These are phyloP conservation scores for Araneus ventricosus DNA, from an alignment of 1,140 invertebrate genomes.

Conservation along the genomic window DNA sequence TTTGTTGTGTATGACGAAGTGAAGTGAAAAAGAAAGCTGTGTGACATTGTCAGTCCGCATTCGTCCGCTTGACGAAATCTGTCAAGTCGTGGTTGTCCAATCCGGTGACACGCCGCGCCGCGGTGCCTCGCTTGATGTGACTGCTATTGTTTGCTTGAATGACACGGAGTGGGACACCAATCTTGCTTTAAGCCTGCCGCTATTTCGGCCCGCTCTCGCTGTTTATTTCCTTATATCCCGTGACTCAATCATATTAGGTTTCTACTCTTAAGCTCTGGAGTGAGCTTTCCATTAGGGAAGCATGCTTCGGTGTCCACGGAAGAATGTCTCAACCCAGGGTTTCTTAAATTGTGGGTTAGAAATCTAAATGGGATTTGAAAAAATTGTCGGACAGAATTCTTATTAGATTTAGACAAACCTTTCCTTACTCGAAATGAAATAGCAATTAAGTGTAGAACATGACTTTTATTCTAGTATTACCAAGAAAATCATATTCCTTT, in stretches of 20 bases:
- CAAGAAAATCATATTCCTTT: too few species aligned
- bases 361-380: background rate
- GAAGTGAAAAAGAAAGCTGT: slow-evolving; percentile 31
- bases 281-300: background rate
- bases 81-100: slow-evolving; percentile 53
- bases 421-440: too few species aligned
- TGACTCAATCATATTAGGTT: slow-evolving; percentile 22
- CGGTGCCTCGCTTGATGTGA: background rate
- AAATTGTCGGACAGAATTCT: too few species aligned
- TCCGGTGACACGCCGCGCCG: background rate
- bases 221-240: background rate
- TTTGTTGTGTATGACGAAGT: slow-evolving; percentile 43
- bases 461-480: too few species aligned
- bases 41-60: slow-evolving; percentile 64
- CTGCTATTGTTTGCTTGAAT: slow-evolving; percentile 58
- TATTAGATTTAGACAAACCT: too few species aligned
- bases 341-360: background rate
- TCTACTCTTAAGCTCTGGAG: background rate
- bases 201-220: background rate
- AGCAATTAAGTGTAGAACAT: too few species aligned
- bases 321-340: background rate
- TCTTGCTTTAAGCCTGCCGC: slow-evolving; percentile 21
- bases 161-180: background rate
- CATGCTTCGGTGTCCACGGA: background rate
- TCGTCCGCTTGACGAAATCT: slow-evolving; percentile 70